These are phyloP conservation scores for Orussus abietinus DNA, from an alignment of 1,140 invertebrate genomes.

Conservation along the genomic window DNA sequence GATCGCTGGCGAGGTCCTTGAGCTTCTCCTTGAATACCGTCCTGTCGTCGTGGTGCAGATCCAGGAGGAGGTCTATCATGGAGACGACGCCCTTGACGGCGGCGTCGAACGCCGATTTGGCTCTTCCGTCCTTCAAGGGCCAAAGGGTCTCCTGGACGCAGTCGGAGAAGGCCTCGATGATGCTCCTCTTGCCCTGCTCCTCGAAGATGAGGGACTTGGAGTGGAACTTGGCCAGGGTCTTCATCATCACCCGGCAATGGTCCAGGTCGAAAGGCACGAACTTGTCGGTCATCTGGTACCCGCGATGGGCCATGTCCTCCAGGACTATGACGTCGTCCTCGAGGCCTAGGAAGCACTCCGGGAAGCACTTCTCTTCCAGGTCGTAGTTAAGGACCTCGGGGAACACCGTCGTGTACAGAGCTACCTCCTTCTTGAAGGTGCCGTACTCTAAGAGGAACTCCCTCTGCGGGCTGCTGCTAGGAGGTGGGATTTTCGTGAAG, in stretches of 20 bases:
- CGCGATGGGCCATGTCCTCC: slow-evolving; percentile 52
- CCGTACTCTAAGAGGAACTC: slow-evolving; percentile 48
- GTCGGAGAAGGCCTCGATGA: slow-evolving; percentile 50
- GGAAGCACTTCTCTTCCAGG: slow-evolving; percentile 34
- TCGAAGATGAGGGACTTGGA: slow-evolving; percentile 57
- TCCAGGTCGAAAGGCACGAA: slow-evolving; percentile 52
- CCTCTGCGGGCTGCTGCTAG: slow-evolving; percentile 34
- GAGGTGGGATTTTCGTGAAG: slow-evolving; percentile 53
- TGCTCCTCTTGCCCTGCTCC: slow-evolving; percentile 40
- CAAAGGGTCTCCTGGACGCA: slow-evolving; percentile 56
- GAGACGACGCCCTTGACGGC: slow-evolving; percentile 34
- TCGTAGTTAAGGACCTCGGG: slow-evolving; percentile 41
- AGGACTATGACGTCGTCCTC: slow-evolving; percentile 49
- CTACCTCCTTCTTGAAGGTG: slow-evolving; percentile 54
- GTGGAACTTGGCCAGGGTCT: slow-evolving; percentile 57
- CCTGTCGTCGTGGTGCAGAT: slow-evolving; percentile 18
- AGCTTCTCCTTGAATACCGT: slow-evolving; percentile 24
- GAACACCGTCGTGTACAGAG: slow-evolving; percentile 50
- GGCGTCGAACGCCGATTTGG: slow-evolving; percentile 26
- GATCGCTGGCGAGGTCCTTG: slow-evolving; percentile 12
- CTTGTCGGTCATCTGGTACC: slow-evolving; percentile 53
- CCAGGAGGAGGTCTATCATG: slow-evolving; percentile 28
- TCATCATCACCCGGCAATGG: slow-evolving; percentile 50
- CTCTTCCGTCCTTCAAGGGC: slow-evolving; percentile 38
- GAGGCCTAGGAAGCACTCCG: slow-evolving; percentile 51